phyloP scores from a whole-genome alignment of 2,797 vertebrate species.

The Gymnoscopelus braueri region DNA sequence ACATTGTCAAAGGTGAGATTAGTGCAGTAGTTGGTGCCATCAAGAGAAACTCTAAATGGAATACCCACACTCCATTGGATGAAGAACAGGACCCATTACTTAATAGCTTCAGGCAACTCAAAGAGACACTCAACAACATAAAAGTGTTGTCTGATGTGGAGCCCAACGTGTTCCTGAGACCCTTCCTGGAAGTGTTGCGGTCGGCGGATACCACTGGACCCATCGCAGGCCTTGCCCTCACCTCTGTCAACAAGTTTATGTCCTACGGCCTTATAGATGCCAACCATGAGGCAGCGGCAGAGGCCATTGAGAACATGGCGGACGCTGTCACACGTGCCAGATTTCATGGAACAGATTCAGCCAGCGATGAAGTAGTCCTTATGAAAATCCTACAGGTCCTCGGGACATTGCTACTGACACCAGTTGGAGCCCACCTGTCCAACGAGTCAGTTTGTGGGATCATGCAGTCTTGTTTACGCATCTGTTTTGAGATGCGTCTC shows the following conservation, averaged over 20 bases:
- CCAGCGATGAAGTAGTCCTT: conserved; percentile 97
- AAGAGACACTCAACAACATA: conserved; percentile 92
- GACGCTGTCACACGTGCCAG: conserved; percentile 97
- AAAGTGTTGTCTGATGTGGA: conserved; percentile 95
- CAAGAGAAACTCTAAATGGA: conserved; percentile 98
- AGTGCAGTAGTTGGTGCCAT: conserved; percentile 93
- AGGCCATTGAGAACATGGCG: conserved; percentile 99
- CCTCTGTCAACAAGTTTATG: conserved; percentile 99
- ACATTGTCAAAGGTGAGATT: conserved; percentile 97
- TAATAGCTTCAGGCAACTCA: conserved; percentile 92
- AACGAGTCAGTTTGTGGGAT: conserved; percentile 99
- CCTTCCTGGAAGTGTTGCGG: conserved; percentile 97
- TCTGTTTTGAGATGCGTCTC: conserved; percentile 98
- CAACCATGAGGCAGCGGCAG: conserved; percentile 93
- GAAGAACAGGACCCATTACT: conserved; percentile 98
- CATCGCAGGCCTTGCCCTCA: conserved; percentile 96
- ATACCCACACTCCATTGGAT: conserved; percentile 95
- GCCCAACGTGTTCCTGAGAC: conserved; percentile 94
- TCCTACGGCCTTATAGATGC: conserved; percentile 95
- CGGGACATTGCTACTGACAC: conserved; percentile 92
- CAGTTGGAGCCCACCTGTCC: conserved; percentile 95
- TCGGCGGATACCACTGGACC: conserved; percentile 99
- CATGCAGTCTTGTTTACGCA: conserved; percentile 99
- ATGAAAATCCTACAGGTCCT: conserved; percentile 99
- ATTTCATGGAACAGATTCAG: conserved; percentile 98